A percentile compares a stretch with the other conserved stretches of the same genome.
Evolutionary conservation across 1,140 invertebrate genomes (phyloP).

Genomic region (Trachymyrmex septentrionalis): DNA sequence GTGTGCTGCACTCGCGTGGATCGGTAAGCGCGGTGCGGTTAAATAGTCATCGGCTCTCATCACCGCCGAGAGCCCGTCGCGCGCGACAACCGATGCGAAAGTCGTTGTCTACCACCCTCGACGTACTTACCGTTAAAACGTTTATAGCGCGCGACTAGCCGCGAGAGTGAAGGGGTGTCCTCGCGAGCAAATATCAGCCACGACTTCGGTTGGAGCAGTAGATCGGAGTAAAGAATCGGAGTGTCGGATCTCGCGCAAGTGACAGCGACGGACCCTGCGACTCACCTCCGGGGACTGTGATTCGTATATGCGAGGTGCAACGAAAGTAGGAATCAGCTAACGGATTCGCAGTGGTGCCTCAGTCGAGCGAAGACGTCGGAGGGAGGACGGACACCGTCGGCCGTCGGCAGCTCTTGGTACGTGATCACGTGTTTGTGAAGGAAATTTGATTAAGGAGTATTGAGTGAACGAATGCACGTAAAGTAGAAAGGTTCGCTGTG

Average conservation of each 20-base stretch:
- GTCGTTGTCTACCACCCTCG: constrained; percentile 14
- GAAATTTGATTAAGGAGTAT: neutral
- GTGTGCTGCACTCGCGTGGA: constrained; percentile 74
- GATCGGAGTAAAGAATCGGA: constrained; percentile 30
- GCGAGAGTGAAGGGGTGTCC: constrained; percentile 10
- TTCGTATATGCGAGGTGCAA: constrained; percentile 59
- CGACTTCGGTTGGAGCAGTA: neutral
- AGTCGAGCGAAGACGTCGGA: neutral
- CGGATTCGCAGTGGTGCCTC: constrained; percentile 65
- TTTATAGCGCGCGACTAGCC: constrained; percentile 6
- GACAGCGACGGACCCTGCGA: constrained; percentile 3
- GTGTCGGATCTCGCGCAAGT: constrained; percentile 61
- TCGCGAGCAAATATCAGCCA: neutral
- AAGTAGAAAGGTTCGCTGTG: neutral
- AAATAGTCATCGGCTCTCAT: neutral
- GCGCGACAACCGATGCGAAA: constrained; percentile 1
- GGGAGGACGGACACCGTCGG: constrained; percentile 56
- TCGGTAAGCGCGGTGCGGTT: constrained; percentile 60
- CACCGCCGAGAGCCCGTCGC: neutral
- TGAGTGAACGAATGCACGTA: neutral
- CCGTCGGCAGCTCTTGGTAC: constrained; percentile 79
- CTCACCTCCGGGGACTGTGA: constrained; percentile 56
- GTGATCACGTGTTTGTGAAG: constrained; percentile 72
- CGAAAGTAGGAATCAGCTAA: constrained; percentile 51
- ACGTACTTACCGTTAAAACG: neutral